Percentiles rank a stretch among this genome's conserved stretches.
These are phyloP conservation scores for Eumeta japonica DNA, from an alignment of 1,140 invertebrate genomes.

Conservation along the genomic window DNA sequence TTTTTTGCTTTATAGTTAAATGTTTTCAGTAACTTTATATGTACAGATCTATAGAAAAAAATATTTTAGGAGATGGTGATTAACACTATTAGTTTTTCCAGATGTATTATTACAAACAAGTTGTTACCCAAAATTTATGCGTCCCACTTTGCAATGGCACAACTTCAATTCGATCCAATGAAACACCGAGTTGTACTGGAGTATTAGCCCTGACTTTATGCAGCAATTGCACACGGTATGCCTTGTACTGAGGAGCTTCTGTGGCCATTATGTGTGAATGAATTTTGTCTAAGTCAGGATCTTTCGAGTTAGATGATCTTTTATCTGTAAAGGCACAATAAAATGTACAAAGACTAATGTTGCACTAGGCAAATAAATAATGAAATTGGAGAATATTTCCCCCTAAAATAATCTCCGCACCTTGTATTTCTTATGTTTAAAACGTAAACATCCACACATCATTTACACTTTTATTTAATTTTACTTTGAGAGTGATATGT, in stretches of 20 bases:
- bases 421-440: slow-evolving; percentile 5
- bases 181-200: slow-evolving; percentile 83
- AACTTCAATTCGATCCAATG: slow-evolving; percentile 88
- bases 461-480: too few relatives aligned
- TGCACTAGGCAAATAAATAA: too few relatives aligned
- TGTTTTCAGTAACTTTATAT: too few relatives aligned
- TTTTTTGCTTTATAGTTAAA: too few relatives aligned
- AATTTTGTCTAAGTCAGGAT: slow-evolving; percentile 43
- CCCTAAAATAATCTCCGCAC: background rate
- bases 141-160: slow-evolving; percentile 76
- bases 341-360: background rate
- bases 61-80: too few relatives aligned
- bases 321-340: slow-evolving; percentile 13
- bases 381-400: too few relatives aligned
- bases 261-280: slow-evolving; percentile 71
- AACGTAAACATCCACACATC: slow-evolving; percentile 4
- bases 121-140: slow-evolving; percentile 69
- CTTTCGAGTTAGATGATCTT: slow-evolving; percentile 8
- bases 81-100: too few relatives aligned
- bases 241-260: slow-evolving; percentile 81
- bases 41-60: too few relatives aligned
- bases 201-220: slow-evolving; percentile 78
- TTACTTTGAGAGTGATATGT: too few relatives aligned
- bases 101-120: background rate
- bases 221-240: slow-evolving; percentile 76